phyloP scores from a whole-genome alignment of 2,797 vertebrate species.

The Acrocephalus scirpaceus region DNA sequence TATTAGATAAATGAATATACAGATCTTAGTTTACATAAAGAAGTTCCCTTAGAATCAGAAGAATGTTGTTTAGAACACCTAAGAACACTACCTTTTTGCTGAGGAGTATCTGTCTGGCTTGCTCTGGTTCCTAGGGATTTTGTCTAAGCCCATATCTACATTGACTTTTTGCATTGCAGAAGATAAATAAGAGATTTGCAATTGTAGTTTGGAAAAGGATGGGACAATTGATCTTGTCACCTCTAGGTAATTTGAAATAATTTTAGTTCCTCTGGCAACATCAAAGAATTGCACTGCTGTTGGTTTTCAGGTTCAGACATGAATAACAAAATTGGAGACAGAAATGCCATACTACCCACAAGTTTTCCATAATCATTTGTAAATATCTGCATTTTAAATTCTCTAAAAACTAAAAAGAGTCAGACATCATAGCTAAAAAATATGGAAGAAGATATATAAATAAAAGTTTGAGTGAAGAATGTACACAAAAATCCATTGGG shows the following conservation, averaged over 20 bases:
- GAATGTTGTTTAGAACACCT: not conserved
- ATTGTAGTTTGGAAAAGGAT: not conserved
- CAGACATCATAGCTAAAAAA: not conserved
- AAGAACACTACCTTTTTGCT: not conserved
- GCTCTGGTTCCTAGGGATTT: not conserved
- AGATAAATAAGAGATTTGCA: not conserved
- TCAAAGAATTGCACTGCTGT: not conserved
- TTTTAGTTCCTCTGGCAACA: not conserved
- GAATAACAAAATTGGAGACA: not conserved
- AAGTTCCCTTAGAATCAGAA: not conserved
- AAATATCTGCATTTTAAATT: not conserved
- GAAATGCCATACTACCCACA: not conserved
- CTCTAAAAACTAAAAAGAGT: not conserved
- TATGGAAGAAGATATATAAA: not conserved
- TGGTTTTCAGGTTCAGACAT: not conserved
- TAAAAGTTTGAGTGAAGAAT: not conserved
- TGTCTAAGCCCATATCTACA: not conserved
- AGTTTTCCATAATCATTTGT: not conserved
- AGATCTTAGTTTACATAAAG: not conserved
- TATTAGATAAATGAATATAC: not conserved
- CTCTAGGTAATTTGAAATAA: not conserved
- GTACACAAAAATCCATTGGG: not conserved
- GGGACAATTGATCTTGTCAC: not conserved
- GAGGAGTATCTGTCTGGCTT: not conserved
- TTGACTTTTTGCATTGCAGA: not conserved